Conservation (phyloP, 2,797 vertebrate genomes). For the Tapera naevia region DNA sequence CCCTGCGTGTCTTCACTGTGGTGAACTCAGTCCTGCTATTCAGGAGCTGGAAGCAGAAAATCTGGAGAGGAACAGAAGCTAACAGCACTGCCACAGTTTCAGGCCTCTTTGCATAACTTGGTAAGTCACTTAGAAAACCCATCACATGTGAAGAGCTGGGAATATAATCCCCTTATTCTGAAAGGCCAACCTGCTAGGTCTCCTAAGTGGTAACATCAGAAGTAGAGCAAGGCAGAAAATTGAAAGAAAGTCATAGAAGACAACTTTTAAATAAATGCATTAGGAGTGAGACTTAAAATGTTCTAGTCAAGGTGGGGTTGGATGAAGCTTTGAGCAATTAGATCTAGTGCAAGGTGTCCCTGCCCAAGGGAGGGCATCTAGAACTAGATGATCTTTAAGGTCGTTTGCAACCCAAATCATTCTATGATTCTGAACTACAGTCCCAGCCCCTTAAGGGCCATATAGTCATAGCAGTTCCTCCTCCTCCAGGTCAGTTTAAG, state of each 20-base stretch:
- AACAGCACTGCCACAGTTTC: background rate
- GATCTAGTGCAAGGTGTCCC: no score
- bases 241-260: background rate
- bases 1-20: fast-evolving
- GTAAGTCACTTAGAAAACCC: background rate
- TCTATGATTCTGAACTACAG: background rate
- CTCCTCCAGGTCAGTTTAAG: background rate
- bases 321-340: no score
- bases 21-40: background rate
- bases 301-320: background rate
- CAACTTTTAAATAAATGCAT: background rate
- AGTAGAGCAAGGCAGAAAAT: background rate
- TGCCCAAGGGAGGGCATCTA: no score
- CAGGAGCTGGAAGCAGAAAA: background rate
- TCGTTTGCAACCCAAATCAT: no score
- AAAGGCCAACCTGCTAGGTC: background rate
- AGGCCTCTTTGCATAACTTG: background rate
- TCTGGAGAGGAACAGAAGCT: background rate
- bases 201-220: background rate
- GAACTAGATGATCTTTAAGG: no score
- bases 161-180: background rate
- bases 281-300: background rate
- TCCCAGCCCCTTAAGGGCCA: background rate
- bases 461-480: background rate
- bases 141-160: background rate